Percentiles rank a stretch among this genome's conserved stretches.
Conservation (phyloP, 2,113 vertebrate genomes). For the Pristiophorus japonicus region DNA sequence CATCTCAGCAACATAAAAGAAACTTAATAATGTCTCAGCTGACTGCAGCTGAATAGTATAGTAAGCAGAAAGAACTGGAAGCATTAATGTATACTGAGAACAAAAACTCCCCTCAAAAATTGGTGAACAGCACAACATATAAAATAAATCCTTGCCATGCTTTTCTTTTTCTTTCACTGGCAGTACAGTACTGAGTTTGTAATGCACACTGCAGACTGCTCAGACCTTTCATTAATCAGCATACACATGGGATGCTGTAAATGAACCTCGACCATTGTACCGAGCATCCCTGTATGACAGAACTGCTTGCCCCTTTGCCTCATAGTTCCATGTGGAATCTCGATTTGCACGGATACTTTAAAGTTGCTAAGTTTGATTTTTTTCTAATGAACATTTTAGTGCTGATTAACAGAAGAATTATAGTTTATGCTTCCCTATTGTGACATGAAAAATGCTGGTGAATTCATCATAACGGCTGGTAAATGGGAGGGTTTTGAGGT, state of each 20-base stretch:
- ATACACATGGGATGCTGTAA: neutral
- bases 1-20: slow-evolving; percentile 8
- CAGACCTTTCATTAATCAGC: neutral
- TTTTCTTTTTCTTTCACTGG: neutral
- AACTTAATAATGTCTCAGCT: slow-evolving; percentile 21
- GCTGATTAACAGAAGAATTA: neutral
- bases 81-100: neutral
- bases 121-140: neutral
- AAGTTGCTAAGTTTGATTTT: neutral
- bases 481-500: neutral
- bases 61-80: neutral
- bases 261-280: neutral
- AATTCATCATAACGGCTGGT: neutral
- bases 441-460: neutral
- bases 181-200: neutral
- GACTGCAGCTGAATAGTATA: slow-evolving; percentile 2
- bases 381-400: neutral
- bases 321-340: neutral
- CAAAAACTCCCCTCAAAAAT: neutral
- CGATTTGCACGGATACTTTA: neutral
- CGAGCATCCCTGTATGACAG: neutral
- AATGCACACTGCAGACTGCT: neutral
- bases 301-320: neutral
- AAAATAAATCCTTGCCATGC: neutral
- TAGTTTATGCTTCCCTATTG: neutral